Percentiles rank a stretch among this genome's conserved stretches.
Evolutionary conservation across 2,113 vertebrate genomes (phyloP).

Genomic region (Lipophrys pholis): DNA sequence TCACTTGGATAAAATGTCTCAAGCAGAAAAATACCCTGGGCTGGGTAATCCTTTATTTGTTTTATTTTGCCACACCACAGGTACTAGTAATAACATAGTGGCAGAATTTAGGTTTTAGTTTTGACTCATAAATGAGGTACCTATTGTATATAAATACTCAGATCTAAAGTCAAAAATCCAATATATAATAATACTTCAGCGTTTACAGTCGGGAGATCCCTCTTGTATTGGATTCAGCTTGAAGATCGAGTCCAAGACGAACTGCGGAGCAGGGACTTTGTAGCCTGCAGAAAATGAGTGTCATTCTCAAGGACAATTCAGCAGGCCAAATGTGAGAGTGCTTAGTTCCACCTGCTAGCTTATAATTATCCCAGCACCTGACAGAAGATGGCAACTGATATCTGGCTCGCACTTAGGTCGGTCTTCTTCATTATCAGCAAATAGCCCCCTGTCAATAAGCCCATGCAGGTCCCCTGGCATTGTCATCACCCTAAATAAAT

Average conservation of each 20-base stretch:
- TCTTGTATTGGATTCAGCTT: background rate
- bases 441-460: conserved; percentile 1
- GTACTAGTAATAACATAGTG: conserved; percentile 22
- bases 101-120: conserved; percentile 1
- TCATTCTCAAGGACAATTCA: conserved; percentile 37
- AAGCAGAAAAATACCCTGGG: conserved; percentile 29
- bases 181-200: conserved; percentile 16
- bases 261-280: background rate
- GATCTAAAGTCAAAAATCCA: conserved; percentile 6
- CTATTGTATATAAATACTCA: background rate
- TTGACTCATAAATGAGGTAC: background rate
- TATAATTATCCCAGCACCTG: conserved; percentile 42
- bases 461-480: background rate
- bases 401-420: conserved; percentile 18
- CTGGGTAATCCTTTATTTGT: conserved; percentile 24
- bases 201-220: conserved; percentile 10
- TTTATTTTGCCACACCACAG: conserved; percentile 13
- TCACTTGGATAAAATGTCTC: conserved; percentile 29
- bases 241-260: conserved; percentile 1
- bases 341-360: conserved; percentile 45
- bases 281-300: conserved; percentile 4
- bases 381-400: conserved; percentile 25
- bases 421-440: conserved; percentile 27
- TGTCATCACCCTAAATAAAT: conserved; percentile 21
- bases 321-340: conserved; percentile 25